Conservation (phyloP, 1,140 invertebrate genomes). For the Drosophila quadrilineata region DNA sequence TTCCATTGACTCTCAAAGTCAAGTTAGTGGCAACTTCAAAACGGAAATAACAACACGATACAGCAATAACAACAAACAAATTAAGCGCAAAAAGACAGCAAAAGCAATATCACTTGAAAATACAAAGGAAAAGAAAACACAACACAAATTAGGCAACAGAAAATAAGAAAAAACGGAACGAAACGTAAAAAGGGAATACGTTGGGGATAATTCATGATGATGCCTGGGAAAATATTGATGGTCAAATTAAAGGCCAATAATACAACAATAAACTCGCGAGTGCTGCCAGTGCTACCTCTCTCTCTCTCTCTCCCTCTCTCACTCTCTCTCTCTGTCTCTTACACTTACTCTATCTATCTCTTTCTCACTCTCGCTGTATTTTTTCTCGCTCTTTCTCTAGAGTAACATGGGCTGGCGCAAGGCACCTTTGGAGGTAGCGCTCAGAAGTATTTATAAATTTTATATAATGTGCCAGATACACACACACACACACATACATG, state of each 20-base stretch:
- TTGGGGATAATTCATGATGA: conserved; percentile 43
- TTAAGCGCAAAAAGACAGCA: background rate
- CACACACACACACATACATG: background rate
- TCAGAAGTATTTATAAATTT: conserved; percentile 76
- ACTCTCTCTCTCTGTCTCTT: background rate
- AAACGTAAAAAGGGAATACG: background rate
- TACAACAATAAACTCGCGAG: conserved; percentile 70
- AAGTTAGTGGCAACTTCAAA: too few relatives aligned
- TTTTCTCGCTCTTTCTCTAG: background rate
- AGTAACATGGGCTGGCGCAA: background rate
- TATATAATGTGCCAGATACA: conserved; percentile 68
- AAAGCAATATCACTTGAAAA: conserved; percentile 37
- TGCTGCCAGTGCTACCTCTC: conserved; percentile 8
- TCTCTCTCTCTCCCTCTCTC: conserved; percentile 12
- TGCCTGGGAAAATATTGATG: conserved; percentile 54
- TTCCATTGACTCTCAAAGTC: conserved; percentile 17
- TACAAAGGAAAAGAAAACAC: conserved; percentile 53
- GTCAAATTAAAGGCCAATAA: conserved; percentile 77
- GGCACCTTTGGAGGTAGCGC: conserved; percentile 58
- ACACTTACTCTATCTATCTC: conserved; percentile 17
- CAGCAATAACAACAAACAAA: conserved; percentile 10
- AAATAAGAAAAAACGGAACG: background rate
- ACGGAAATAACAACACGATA: background rate
- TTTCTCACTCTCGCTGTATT: conserved; percentile 15
- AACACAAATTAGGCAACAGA: conserved; percentile 65